Conservation (phyloP, 2,888 invertebrate genomes). For the Amphimallon solstitiale region DNA sequence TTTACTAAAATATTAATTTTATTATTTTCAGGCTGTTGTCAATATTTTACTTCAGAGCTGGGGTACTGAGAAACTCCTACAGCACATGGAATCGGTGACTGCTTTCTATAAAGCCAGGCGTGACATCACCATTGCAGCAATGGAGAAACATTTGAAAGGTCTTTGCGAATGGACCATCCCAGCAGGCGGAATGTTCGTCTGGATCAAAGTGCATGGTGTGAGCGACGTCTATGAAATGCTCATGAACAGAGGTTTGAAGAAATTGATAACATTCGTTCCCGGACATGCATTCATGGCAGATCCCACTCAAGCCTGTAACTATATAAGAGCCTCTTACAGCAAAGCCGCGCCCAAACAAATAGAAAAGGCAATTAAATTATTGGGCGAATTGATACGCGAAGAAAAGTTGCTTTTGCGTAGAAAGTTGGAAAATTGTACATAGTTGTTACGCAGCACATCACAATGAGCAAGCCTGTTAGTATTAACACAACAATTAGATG, state of each 20-base stretch:
- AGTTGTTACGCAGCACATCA: conserved; percentile 28
- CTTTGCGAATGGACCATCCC: conserved; percentile 75
- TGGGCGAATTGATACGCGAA: conserved; percentile 70
- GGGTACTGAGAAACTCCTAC: conserved; percentile 70
- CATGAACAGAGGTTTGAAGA: conserved; percentile 72
- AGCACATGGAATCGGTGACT: conserved; percentile 70
- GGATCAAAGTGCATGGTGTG: conserved; percentile 76
- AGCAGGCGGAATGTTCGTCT: conserved; percentile 80
- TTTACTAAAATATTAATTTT: too few relatives aligned
- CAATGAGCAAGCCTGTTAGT: background rate
- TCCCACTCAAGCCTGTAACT: conserved; percentile 70
- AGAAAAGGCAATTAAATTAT: conserved; percentile 68
- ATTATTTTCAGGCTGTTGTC: conserved; percentile 66
- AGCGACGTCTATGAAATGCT: conserved; percentile 80
- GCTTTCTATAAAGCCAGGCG: conserved; percentile 72
- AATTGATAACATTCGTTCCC: conserved; percentile 77
- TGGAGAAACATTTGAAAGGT: conserved; percentile 70
- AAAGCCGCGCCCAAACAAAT: conserved; percentile 74
- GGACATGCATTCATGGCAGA: conserved; percentile 79
- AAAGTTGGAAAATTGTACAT: conserved; percentile 59
- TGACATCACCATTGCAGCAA: conserved; percentile 70
- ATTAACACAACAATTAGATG: conserved; percentile 9
- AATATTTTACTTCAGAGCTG: conserved; percentile 68
- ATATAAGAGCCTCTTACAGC: conserved; percentile 78
- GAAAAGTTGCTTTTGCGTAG: conserved; percentile 65